Conservation (phyloP, 1,140 invertebrate genomes). For the Neodiprion lecontei region DNA sequence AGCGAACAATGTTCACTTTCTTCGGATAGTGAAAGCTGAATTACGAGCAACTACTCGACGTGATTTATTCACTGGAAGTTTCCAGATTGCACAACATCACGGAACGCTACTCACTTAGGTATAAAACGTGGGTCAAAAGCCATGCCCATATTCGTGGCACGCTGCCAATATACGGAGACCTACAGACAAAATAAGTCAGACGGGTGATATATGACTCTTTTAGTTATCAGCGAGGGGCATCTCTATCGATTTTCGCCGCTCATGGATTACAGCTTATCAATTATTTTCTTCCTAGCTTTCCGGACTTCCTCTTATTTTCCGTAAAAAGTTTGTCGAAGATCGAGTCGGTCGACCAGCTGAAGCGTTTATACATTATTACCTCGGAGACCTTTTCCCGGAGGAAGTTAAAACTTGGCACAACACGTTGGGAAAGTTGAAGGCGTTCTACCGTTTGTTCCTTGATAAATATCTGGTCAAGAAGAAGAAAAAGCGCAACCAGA, state of each 20-base stretch:
- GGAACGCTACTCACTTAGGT: not conserved
- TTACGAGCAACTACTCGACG: not conserved
- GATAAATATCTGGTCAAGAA: no score
- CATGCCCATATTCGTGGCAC: not conserved
- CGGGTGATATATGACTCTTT: not conserved
- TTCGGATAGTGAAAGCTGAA: no score
- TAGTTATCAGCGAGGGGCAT: not conserved
- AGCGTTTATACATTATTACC: no score
- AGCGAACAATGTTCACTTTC: not conserved
- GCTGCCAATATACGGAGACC: no score
- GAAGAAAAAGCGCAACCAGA: no score
- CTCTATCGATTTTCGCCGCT: not conserved
- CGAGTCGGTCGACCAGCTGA: not conserved
- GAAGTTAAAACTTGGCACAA: not conserved
- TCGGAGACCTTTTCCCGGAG: not conserved
- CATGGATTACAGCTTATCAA: not conserved
- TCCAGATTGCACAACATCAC: not conserved
- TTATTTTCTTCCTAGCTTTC: not conserved
- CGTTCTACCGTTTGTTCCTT: not conserved
- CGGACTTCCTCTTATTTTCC: not conserved
- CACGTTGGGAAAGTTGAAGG: not conserved
- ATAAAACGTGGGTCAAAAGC: not conserved
- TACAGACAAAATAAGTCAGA: no score
- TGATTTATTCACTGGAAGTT: not conserved
- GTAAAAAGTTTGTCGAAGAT: not conserved